Evolutionary conservation across 2,888 invertebrate species (phyloP).

Genomic region (Zele albiditarsus): DNA sequence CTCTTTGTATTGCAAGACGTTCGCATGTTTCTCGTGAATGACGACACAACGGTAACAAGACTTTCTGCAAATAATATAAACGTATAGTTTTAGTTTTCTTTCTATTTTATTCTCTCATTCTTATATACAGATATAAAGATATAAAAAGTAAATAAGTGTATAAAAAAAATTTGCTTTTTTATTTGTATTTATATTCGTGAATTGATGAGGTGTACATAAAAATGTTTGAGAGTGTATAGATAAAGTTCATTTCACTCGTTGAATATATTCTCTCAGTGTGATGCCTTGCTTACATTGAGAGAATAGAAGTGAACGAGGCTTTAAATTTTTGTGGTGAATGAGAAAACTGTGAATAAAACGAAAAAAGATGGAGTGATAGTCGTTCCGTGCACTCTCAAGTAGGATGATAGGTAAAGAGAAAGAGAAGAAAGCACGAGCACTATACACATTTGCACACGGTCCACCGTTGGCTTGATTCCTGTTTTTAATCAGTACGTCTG

Average conservation of each 20-base stretch:
- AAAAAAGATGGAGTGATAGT: not conserved
- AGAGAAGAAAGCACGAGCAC: constrained; percentile 27
- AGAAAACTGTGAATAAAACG: constrained; percentile 43
- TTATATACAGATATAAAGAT: too few species aligned
- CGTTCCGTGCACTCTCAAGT: constrained; percentile 1
- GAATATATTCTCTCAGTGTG: constrained; percentile 15
- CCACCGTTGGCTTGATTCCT: constrained; percentile 52
- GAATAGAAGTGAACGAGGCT: constrained; percentile 24
- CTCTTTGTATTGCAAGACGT: constrained; percentile 97
- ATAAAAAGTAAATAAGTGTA: constrained; percentile 7
- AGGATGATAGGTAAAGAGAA: constrained; percentile 45
- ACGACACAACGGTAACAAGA: constrained; percentile 95
- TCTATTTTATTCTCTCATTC: not conserved
- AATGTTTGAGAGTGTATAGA: constrained; percentile 27
- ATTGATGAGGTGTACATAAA: not conserved
- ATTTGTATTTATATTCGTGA: not conserved
- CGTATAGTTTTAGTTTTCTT: constrained; percentile 10
- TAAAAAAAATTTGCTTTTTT: constrained; percentile 5
- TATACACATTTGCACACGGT: constrained; percentile 43
- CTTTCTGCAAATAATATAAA: constrained; percentile 79
- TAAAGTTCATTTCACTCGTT: constrained; percentile 26
- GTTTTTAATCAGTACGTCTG: constrained; percentile 60
- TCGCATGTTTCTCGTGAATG: constrained; percentile 95
- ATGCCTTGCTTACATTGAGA: constrained; percentile 10
- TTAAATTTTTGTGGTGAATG: constrained; percentile 33